These are phyloP conservation scores for Anabacerthia variegaticeps DNA, from an alignment of 2,797 vertebrate genomes.

Conservation along the genomic window DNA sequence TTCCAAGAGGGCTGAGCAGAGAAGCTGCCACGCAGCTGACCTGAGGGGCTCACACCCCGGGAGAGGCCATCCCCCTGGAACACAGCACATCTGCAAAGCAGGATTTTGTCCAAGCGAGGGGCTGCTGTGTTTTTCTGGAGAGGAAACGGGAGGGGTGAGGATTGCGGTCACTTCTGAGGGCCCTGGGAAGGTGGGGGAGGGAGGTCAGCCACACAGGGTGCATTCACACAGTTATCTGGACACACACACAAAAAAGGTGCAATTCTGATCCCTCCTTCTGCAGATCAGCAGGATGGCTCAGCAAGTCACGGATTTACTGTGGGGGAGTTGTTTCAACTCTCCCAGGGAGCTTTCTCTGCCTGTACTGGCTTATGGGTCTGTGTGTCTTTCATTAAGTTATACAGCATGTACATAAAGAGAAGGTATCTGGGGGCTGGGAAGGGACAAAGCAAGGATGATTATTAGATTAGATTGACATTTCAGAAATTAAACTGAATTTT, in stretches of 20 bases:
- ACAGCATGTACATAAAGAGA: background rate
- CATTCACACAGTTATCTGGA: background rate
- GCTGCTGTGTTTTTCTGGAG: background rate
- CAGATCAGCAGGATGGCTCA: background rate
- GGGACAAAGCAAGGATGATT: background rate
- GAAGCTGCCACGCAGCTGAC: background rate
- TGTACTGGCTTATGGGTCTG: background rate
- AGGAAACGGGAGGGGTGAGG: background rate
- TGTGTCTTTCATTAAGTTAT: background rate
- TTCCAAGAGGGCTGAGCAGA: background rate
- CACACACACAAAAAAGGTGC: background rate
- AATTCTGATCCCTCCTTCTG: background rate
- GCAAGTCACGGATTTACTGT: background rate
- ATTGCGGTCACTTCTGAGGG: background rate
- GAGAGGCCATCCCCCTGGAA: background rate
- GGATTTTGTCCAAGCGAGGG: conserved; percentile 10
- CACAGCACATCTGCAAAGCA: background rate
- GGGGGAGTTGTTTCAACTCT: background rate
- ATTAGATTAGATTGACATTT: background rate
- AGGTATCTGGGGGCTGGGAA: background rate
- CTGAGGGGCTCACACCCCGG: background rate
- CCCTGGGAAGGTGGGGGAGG: conserved; percentile 1
- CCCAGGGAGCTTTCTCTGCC: background rate
- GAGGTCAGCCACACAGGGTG: background rate
- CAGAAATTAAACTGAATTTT: background rate